Conservation (phyloP, 2,888 invertebrate genomes). For the Neuroscelio doddi region DNA sequence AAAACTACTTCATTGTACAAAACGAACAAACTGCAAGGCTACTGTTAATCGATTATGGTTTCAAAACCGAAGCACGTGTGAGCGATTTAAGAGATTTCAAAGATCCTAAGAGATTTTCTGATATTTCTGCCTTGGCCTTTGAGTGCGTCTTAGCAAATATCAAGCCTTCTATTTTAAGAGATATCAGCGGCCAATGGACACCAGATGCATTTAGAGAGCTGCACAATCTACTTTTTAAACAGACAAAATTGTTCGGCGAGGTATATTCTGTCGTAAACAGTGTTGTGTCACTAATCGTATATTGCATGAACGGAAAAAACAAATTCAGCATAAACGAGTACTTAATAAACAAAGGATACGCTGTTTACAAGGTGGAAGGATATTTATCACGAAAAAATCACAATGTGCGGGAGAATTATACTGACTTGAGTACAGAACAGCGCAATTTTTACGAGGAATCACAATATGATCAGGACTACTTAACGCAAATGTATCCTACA, state of each 20-base stretch:
- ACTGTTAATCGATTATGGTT: conserved; percentile 87
- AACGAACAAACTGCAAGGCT: conserved; percentile 73
- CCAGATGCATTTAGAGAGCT: conserved; percentile 74
- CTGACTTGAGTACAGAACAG: conserved; percentile 56
- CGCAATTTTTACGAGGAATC: conserved; percentile 52
- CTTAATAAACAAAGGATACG: conserved; percentile 78
- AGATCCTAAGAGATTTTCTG: not conserved
- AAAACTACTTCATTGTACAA: conserved; percentile 43
- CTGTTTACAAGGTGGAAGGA: conserved; percentile 82
- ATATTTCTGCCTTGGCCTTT: conserved; percentile 78
- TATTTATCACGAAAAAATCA: conserved; percentile 77
- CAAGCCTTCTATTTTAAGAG: conserved; percentile 78
- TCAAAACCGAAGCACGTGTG: conserved; percentile 73
- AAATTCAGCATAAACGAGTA: conserved; percentile 76
- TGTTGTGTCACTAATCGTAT: conserved; percentile 80
- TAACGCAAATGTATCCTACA: conserved; percentile 52
- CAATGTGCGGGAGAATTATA: conserved; percentile 68
- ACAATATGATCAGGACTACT: conserved; percentile 56
- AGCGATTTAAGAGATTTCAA: conserved; percentile 66
- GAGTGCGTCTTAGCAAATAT: conserved; percentile 82
- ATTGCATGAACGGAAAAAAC: conserved; percentile 45
- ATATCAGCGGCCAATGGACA: conserved; percentile 78
- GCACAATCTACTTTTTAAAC: conserved; percentile 58
- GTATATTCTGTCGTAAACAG: conserved; percentile 87
- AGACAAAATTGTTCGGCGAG: conserved; percentile 70